Percentiles rank a stretch among this genome's conserved stretches.
Evolutionary conservation across 2,888 invertebrate species (phyloP).

Genomic region (Himalopsyche kuldschensis): DNA sequence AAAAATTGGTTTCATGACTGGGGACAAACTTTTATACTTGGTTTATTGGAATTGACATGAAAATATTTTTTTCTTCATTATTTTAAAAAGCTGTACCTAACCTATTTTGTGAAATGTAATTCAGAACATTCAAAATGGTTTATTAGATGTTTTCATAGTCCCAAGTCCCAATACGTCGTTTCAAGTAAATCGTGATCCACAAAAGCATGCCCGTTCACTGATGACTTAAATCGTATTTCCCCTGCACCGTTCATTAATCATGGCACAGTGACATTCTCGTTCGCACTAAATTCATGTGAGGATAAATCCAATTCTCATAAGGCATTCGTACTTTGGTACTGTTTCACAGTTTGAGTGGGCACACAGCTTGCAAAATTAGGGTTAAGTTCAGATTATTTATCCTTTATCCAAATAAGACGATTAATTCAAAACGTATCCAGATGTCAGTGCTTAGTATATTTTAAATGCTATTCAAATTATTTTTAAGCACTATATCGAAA

Average conservation of each 20-base stretch:
- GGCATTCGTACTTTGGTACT: background rate
- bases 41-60: too few relatives aligned
- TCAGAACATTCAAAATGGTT: background rate
- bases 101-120: too few relatives aligned
- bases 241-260: conserved; percentile 36
- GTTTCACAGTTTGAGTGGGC: background rate
- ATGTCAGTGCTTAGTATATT: too few relatives aligned
- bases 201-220: conserved; percentile 8
- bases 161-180: background rate
- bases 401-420: too few relatives aligned
- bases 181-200: background rate
- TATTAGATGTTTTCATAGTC: background rate
- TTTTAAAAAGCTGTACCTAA: too few relatives aligned
- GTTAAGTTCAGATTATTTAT: background rate
- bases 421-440: too few relatives aligned
- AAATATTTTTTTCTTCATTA: too few relatives aligned
- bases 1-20: too few relatives aligned
- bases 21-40: too few relatives aligned
- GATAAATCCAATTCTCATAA: conserved; percentile 27
- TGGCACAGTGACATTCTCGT: conserved; percentile 19
- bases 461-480: too few relatives aligned
- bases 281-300: conserved; percentile 30
- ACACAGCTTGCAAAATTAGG: background rate
- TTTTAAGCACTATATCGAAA: too few relatives aligned
- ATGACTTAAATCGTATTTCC: conserved; percentile 30